A percentile compares a stretch with the other conserved stretches of the same genome.
phyloP scores from a whole-genome alignment of 2,797 vertebrate species.

The Sebastes baramenuke region DNA sequence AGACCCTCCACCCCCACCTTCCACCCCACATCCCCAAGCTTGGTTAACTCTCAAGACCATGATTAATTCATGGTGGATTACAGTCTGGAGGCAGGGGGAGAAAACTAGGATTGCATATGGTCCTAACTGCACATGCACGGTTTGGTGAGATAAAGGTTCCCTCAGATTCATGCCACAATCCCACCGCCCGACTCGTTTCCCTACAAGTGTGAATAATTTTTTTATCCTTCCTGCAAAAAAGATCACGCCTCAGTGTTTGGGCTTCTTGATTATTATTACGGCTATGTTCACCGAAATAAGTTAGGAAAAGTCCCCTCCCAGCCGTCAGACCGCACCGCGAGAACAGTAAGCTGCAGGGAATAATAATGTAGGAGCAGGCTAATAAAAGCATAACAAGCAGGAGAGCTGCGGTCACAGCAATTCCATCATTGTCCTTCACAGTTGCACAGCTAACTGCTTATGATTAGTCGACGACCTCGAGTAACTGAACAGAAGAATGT shows the following conservation, averaged over 20 bases:
- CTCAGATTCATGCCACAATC: slow-evolving; percentile 69
- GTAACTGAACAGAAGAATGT: slow-evolving; percentile 41
- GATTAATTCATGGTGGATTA: slow-evolving; percentile 89
- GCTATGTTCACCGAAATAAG: slow-evolving; percentile 38
- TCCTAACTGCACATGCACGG: slow-evolving; percentile 70
- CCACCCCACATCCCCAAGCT: slow-evolving; percentile 69
- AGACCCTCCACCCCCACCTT: slow-evolving; percentile 56
- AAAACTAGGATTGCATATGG: slow-evolving; percentile 64
- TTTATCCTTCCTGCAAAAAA: slow-evolving; percentile 33
- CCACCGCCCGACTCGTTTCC: slow-evolving; percentile 31
- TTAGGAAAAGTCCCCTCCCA: slow-evolving; percentile 42
- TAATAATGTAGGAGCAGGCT: slow-evolving; percentile 49
- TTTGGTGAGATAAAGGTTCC: slow-evolving; percentile 76
- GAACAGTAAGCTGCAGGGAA: slow-evolving; percentile 55
- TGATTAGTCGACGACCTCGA: slow-evolving; percentile 62
- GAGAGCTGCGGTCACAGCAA: slow-evolving; percentile 61
- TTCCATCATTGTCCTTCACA: slow-evolving; percentile 76
- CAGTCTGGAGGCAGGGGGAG: slow-evolving; percentile 75
- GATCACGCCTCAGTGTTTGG: slow-evolving; percentile 50
- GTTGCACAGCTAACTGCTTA: slow-evolving; percentile 59
- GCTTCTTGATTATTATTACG: slow-evolving; percentile 54
- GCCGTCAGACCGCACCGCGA: slow-evolving; percentile 10
- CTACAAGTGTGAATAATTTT: slow-evolving; percentile 43
- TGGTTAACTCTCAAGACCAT: slow-evolving; percentile 85
- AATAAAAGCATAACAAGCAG: slow-evolving; percentile 70